These are phyloP conservation scores for Julus scanicus DNA, from an alignment of 2,888 invertebrate genomes.

Conservation along the genomic window DNA sequence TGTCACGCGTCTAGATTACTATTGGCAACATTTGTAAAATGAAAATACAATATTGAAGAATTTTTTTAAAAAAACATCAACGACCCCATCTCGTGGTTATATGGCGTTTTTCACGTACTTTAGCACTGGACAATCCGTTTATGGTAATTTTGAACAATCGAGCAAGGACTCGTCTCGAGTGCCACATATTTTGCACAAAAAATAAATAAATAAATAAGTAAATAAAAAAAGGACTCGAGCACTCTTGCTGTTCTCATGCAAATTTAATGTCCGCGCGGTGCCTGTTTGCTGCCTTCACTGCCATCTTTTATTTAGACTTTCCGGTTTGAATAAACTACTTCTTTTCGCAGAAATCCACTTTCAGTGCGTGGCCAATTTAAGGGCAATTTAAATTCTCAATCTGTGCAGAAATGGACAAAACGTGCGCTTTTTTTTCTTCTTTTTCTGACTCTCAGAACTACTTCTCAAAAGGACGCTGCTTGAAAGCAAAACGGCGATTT, in stretches of 20 bases:
- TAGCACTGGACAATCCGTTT: slow-evolving; percentile 2
- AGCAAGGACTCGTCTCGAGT: background rate
- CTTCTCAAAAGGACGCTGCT: background rate
- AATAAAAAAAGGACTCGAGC: background rate
- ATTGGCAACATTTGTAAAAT: no score
- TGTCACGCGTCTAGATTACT: no score
- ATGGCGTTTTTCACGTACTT: no score
- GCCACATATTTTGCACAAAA: background rate
- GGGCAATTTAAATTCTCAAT: slow-evolving; percentile 34
- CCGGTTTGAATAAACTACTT: background rate
- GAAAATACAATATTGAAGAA: no score
- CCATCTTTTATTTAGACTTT: slow-evolving; percentile 3
- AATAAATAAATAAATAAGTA: no score
- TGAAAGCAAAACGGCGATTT: slow-evolving; percentile 5
- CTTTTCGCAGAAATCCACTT: background rate
- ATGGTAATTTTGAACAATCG: background rate
- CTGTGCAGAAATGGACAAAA: background rate
- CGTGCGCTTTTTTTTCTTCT: background rate
- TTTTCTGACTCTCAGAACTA: background rate
- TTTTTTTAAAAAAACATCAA: no score
- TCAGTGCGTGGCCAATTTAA: background rate
- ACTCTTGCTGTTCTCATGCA: background rate
- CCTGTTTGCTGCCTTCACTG: background rate
- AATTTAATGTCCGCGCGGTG: background rate
- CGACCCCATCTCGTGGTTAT: no score